Evolutionary conservation across 1,140 invertebrate genomes (phyloP).

Genomic region (Planococcus citri): DNA sequence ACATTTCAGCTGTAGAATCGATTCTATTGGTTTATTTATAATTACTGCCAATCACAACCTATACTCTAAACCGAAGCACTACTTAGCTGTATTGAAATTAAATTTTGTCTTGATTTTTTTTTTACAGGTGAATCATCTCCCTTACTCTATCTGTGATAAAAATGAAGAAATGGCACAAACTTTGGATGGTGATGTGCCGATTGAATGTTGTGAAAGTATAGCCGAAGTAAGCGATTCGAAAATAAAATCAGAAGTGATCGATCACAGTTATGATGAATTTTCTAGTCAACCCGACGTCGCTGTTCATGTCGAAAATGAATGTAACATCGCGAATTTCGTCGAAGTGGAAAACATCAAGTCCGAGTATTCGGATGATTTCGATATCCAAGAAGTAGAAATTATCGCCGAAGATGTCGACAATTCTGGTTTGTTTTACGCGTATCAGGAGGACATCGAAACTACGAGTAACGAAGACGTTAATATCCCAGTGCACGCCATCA

Average conservation of each 20-base stretch:
- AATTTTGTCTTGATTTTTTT: too few relatives aligned
- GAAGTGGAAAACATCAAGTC: neutral
- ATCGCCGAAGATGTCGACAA: neutral
- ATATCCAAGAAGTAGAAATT: neutral
- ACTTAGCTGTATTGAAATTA: too few relatives aligned
- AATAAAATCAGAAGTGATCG: neutral
- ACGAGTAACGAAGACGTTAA: neutral
- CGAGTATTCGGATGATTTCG: neutral
- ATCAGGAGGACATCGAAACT: neutral
- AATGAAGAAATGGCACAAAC: conserved; percentile 6
- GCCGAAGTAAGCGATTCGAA: neutral
- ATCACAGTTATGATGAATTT: neutral
- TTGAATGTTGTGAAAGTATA: neutral
- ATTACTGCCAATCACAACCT: too few relatives aligned
- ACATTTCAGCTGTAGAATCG: too few relatives aligned
- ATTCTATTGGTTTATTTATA: too few relatives aligned
- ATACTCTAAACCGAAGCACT: too few relatives aligned
- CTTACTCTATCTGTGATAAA: neutral
- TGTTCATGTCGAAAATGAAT: neutral
- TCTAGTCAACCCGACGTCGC: neutral
- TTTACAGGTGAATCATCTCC: neutral
- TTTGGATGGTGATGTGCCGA: neutral
- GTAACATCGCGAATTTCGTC: neutral
- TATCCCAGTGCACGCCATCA: neutral
- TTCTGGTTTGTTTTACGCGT: neutral